Conservation (phyloP, 2,888 invertebrate species). For the Deilephila porcellus region DNA sequence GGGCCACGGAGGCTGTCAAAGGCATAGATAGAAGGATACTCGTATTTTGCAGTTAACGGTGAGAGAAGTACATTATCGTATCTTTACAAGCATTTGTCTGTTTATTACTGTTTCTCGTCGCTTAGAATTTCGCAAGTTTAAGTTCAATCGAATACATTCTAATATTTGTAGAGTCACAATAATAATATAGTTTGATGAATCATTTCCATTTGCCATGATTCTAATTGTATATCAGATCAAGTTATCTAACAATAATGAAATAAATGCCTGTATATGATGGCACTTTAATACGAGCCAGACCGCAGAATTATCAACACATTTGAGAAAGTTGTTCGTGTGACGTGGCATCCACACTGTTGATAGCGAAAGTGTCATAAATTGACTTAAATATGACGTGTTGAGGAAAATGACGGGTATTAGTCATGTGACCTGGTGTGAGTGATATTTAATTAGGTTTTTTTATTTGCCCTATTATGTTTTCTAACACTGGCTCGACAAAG, state of each 20-base stretch:
- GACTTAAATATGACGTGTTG: neutral
- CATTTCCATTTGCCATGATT: too few species aligned
- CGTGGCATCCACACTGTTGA: neutral
- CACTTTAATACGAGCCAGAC: neutral
- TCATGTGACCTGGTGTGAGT: neutral
- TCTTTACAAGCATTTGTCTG: neutral
- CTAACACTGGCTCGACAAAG: too few species aligned
- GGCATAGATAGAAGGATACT: neutral
- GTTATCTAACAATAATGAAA: too few species aligned
- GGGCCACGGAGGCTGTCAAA: too few species aligned
- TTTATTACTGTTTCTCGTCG: too few species aligned
- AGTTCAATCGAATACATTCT: too few species aligned
- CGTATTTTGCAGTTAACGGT: neutral
- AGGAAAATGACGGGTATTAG: neutral
- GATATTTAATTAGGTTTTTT: neutral
- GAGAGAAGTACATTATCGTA: neutral
- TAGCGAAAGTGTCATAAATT: constrained; percentile 3
- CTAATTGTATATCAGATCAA: too few species aligned
- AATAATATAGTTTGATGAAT: too few species aligned
- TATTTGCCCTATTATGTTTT: too few species aligned
- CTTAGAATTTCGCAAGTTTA: too few species aligned
- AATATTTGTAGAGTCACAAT: too few species aligned
- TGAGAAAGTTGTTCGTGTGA: neutral
- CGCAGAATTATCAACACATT: constrained; percentile 3
- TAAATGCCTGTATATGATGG: neutral